Evolutionary conservation across 2,888 invertebrate genomes (phyloP).

Genomic region (Melieria crassipennis): DNA sequence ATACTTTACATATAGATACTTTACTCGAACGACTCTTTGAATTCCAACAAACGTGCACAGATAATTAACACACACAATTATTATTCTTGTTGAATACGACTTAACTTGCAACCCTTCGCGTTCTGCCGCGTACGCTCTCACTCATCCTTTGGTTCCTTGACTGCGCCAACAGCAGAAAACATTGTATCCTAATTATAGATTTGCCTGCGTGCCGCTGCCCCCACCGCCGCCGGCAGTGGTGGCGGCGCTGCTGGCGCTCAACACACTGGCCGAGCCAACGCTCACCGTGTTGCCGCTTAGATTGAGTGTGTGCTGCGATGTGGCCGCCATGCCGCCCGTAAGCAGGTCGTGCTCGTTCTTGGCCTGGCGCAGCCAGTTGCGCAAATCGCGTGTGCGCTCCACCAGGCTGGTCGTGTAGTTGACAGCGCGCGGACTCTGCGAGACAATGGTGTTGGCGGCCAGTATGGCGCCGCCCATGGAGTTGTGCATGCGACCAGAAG

Average conservation of each 20-base stretch:
- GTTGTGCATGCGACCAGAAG: conserved; percentile 66
- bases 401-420: conserved; percentile 72
- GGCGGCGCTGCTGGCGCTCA: conserved; percentile 33
- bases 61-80: too few species aligned
- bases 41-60: too few species aligned
- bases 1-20: background rate
- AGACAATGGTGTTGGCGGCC: conserved; percentile 63
- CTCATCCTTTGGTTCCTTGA: conserved; percentile 11
- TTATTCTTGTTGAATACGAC: too few species aligned
- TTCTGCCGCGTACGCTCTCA: too few species aligned
- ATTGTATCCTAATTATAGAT: conserved; percentile 49
- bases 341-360: conserved; percentile 64
- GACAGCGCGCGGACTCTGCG: conserved; percentile 65
- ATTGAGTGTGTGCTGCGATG: conserved; percentile 25
- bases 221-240: conserved; percentile 32
- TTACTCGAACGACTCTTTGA: background rate
- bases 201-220: conserved; percentile 44
- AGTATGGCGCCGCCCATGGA: conserved; percentile 64
- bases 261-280: conserved; percentile 20
- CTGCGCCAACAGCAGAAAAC: conserved; percentile 42
- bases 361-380: conserved; percentile 74
- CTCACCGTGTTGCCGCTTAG: conserved; percentile 23
- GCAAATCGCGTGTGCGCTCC: conserved; percentile 73
- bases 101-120: background rate
- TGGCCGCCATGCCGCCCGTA: conserved; percentile 41